Base-by-base conservation (phyloP, 2,888 invertebrate genomes). In the Leptopilina drosophilae region DNA sequence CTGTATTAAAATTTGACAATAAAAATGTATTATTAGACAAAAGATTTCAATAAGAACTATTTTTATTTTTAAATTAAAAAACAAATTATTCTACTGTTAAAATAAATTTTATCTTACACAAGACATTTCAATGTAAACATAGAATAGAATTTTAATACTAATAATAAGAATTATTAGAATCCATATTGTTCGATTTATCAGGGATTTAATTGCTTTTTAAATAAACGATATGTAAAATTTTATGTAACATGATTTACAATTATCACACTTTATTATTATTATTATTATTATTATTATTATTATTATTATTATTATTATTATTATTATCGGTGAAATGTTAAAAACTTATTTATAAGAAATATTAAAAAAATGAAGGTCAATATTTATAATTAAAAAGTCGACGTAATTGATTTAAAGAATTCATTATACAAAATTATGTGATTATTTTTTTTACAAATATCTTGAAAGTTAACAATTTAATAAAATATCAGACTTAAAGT, bases 1-100 rank as follows among this genome's bases (percentile, higher is more conserved):
- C n/a, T 59, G n/a, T 15, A 7, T 62, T 62, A 20, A n/a, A 62
- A 62, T 15, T 62, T 20, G 62, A 62, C 62, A 62, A 62, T 62
- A 62, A 15, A 62, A 62, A 62, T 62, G 14, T 59, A 59, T 15
- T 59, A 59, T 59, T 59, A 59, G n/a, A 59, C 12, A 5, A 14
- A 20, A 62, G 20, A 62, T 20, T 62, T 62, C 6, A 62, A 15
- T 6, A 59, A n/a, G n/a, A 12, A 12, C 49, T 49, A 49, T 49
- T 49, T 49, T 49, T 11, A 49, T 49, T 49, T 49, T 49, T 9
- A 49, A 49, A 49, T 49, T 11, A 12, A 49, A 49, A 49, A 33
- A 33, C 3, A 1, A 33, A 33, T 33, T 9, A 49, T 11, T 49
- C 42, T 42, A 1, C 42, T 7, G 42, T 42, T 42, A 42, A 42